Evolutionary conservation across 2,797 vertebrate genomes (phyloP), one percentile per base, ranked within the genome.

Genomic region (Gouania willdenowi): DNA sequence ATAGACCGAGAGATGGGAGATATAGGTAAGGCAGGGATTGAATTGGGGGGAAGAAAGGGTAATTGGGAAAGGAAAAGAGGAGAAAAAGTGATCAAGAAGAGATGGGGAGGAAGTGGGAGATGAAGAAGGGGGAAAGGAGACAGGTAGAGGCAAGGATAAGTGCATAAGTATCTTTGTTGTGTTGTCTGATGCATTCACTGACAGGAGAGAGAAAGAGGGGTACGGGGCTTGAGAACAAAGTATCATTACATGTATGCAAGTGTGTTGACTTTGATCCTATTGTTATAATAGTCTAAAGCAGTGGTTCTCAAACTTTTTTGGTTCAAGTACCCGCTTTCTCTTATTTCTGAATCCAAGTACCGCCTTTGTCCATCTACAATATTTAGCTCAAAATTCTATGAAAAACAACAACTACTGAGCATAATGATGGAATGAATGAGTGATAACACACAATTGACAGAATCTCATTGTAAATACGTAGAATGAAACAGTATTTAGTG

Each of bases 91-190:
- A 77, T 64, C 3, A 43, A 59, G 56, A 67, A 47, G 41, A 66
- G 41, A 72, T 58, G 31, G 41, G 37, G 54, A 79, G 66, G 70
- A 81, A 81, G 75, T 49, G 24, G 23, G 10, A 38, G 53, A 42
- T 48, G 56, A 77, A 76, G 65, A 71, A 74, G 75, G 51, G 62
- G 56, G 76, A 65, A 71, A 47, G 61, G 62, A 62, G 77, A 71
- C 60, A 51, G 77, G 72, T 60, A 69, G 48, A 61, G 66, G 74
- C 16, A 43, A 70, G 69, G 28, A 72, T 78, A 74, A 75, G 68
- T 47, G 64, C 55, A n/a, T 41, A 57, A 66, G 69, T 63, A 62
- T 76, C 79, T 70, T 83, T 79, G 77, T 77, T 74, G 56, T 17
- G 58, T 50, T 77, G 73, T 48, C 8, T 2, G 51, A 52, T 77